Evolutionary conservation across 2,888 invertebrate genomes (phyloP), one percentile per base, ranked within the genome.

Genomic region (Metallyticus violacea): DNA sequence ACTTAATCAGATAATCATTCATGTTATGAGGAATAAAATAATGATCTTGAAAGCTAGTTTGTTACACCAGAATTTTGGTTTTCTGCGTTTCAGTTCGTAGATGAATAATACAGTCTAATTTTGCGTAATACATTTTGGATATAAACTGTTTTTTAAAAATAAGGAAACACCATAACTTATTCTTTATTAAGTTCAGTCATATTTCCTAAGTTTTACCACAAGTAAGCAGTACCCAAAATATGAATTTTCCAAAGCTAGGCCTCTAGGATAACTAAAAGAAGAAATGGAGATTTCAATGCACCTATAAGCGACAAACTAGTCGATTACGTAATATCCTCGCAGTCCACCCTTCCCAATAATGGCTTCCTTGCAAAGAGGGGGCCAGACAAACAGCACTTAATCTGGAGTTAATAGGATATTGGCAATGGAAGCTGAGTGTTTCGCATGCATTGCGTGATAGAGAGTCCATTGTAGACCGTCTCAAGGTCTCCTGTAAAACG

Each of bases 351-450:
- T n/a, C n/a, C n/a, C n/a, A n/a, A n/a, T 62, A 15, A 62, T 62
- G 15, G 15, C 40, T 15, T 62, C 40, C 40, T 62, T 22, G 5
- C n/a, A n/a, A n/a, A n/a, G n/a, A n/a, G n/a, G n/a, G 4, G 6
- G n/a, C 1, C 77, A 77, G 27, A 28, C 77, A 26, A 82, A 28
- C 77, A 26, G 27, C 26, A 26, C 22, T 83, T 62, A 76, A 83
- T 22, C 27, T 26, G 82, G 82, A 76, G 82, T 83, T 83, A 83
- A 83, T 83, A 83, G 62, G 22, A 83, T 27, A 83, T 76, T 83
- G 82, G 81, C n/a, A n/a, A n/a, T n/a, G n/a, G n/a, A n/a, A n/a
- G 6, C 26, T 82, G 82, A 27, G 77, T 77, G 77, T 83, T 83
- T 83, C 7, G 83, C 83, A 83, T 83, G 77, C 28, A 15, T 29